A percentile compares a stretch with the other conserved stretches of the same genome.
These are phyloP conservation scores for Hormaphis cornu DNA, from an alignment of 1,140 invertebrate species.

Conservation along the genomic window DNA sequence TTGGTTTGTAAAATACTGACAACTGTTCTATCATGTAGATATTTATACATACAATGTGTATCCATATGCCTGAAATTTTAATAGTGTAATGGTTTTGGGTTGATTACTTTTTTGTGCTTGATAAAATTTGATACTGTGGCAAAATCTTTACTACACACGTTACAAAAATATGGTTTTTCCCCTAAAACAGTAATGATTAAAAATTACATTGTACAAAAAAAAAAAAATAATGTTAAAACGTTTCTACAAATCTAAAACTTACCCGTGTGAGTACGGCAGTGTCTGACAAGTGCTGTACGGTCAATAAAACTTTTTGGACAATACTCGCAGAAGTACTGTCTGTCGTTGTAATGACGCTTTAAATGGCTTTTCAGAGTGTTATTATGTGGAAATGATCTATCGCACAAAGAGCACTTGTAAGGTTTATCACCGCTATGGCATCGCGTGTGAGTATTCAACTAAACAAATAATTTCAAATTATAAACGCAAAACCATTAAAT, in stretches of 20 bases:
- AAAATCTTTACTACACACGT: constrained; percentile 68
- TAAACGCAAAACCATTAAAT: too few species aligned
- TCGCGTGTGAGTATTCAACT: constrained; percentile 54
- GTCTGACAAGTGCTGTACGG: constrained; percentile 62
- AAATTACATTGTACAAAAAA: background rate
- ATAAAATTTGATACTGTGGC: constrained; percentile 76
- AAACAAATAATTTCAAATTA: constrained; percentile 18
- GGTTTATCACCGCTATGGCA: constrained; percentile 68
- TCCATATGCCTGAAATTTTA: too few species aligned
- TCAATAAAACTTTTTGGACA: constrained; percentile 74
- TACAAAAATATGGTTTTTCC: constrained; percentile 68
- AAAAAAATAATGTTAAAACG: background rate
- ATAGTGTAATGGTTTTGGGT: too few species aligned
- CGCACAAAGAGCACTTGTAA: constrained; percentile 67
- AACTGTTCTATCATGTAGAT: too few species aligned
- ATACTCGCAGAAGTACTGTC: constrained; percentile 77
- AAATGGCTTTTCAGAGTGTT: constrained; percentile 83
- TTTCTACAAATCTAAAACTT: background rate
- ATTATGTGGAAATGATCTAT: constrained; percentile 70
- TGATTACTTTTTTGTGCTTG: constrained; percentile 57
- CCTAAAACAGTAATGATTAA: constrained; percentile 44
- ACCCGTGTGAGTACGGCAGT: constrained; percentile 23
- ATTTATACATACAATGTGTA: too few species aligned
- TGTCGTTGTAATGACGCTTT: constrained; percentile 68
- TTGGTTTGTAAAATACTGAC: too few species aligned